Percentiles rank a stretch among this genome's conserved stretches.
phyloP scores from a whole-genome alignment of 2,797 vertebrate genomes.

The Protosalanx chinensis region DNA sequence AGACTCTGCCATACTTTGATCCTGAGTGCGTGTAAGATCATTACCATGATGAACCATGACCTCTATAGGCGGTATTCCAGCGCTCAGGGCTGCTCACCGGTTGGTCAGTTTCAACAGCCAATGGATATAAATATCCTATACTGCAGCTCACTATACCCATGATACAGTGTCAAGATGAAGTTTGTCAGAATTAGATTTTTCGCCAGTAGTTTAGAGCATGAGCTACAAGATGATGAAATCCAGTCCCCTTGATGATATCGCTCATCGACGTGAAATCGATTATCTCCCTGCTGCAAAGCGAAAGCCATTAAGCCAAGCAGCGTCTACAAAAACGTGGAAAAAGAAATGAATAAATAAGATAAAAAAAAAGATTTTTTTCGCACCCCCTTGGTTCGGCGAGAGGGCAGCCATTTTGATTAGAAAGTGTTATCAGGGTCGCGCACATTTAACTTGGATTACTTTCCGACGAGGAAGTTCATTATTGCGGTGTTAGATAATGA shows the following conservation, averaged over 20 bases:
- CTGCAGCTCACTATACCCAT: neutral
- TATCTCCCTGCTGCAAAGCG: neutral
- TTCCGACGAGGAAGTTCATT: slow-evolving; percentile 58
- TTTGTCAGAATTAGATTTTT: no score
- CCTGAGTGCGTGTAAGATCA: neutral
- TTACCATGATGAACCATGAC: neutral
- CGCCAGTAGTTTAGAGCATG: no score
- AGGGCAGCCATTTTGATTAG: slow-evolving; percentile 53
- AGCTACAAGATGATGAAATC: slow-evolving; percentile 1
- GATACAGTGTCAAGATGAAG: no score
- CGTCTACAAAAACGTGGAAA: neutral
- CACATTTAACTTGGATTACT: slow-evolving; percentile 69
- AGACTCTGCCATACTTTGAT: neutral
- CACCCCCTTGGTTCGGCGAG: slow-evolving; percentile 25
- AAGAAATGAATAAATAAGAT: neutral
- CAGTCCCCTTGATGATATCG: neutral
- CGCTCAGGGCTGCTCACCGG: neutral
- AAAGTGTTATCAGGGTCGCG: slow-evolving; percentile 60
- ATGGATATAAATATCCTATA: neutral
- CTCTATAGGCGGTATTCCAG: neutral
- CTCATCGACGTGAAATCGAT: neutral
- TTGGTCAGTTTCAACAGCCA: neutral
- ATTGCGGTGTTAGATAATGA: slow-evolving; percentile 55
- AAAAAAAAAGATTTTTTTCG: neutral
- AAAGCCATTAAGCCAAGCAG: neutral